Conservation (phyloP, 2,113 vertebrate species). For the Benitochromis conjunctus region DNA sequence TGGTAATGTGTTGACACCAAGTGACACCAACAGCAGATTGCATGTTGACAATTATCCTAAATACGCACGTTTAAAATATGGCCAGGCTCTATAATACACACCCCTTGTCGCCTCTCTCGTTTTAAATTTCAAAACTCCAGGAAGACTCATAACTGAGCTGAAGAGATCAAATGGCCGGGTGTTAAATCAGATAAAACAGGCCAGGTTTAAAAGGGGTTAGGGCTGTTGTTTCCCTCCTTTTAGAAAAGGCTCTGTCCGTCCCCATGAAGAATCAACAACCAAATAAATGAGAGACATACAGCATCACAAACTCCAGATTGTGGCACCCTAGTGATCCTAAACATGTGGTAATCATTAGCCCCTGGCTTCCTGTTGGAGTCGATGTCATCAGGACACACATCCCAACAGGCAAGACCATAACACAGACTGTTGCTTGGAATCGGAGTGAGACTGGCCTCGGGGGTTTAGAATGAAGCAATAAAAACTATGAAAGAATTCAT, state of each 20-base stretch:
- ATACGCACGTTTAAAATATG: not conserved
- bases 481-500: constrained; percentile 42
- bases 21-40: not conserved
- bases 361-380: constrained; percentile 71
- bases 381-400: constrained; percentile 66
- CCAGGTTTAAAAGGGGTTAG: constrained; percentile 1
- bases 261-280: constrained; percentile 50
- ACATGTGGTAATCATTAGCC: constrained; percentile 76
- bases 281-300: constrained; percentile 68
- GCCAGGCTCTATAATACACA: not conserved
- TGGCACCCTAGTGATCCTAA: constrained; percentile 59
- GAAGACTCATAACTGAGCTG: constrained; percentile 33
- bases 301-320: constrained; percentile 64
- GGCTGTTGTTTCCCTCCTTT: not conserved
- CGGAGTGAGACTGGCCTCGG: constrained; percentile 17
- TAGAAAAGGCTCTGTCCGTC: constrained; percentile 21
- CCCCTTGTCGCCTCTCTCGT: not conserved
- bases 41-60: not conserved
- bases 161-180: constrained; percentile 6
- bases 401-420: constrained; percentile 42
- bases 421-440: constrained; percentile 49
- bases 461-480: constrained; percentile 49
- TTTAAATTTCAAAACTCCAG: constrained; percentile 22
- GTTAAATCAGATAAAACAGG: constrained; percentile 34
- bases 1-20: not conserved